Evolutionary conservation across 2,113 vertebrate genomes (phyloP).

Genomic region (Dryoscopus gambensis): DNA sequence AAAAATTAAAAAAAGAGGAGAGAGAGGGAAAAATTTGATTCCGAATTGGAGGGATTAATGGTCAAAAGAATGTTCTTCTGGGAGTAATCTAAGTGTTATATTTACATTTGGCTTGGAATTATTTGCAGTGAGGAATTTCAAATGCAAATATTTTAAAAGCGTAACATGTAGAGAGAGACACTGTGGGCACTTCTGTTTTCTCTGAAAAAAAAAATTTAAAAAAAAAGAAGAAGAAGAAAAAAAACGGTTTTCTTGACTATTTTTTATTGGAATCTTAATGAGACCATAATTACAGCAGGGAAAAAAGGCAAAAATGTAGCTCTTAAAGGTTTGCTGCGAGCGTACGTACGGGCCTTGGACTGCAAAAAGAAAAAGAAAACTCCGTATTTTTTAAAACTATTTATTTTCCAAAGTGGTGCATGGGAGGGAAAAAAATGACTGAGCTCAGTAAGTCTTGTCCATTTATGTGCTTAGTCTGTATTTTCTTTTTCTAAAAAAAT

Average conservation of each 20-base stretch:
- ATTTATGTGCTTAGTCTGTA: slow-evolving; percentile 14
- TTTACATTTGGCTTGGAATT: slow-evolving; percentile 81
- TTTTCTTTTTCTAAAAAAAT: slow-evolving; percentile 56
- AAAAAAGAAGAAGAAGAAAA: not conserved
- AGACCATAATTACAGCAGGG: slow-evolving; percentile 72
- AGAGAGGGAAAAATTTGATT: slow-evolving; percentile 60
- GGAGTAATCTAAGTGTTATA: slow-evolving; percentile 81
- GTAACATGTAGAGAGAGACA: slow-evolving; percentile 71
- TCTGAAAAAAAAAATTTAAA: not conserved
- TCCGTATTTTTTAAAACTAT: slow-evolving; percentile 23
- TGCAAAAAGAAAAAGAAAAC: not conserved
- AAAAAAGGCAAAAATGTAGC: slow-evolving; percentile 24
- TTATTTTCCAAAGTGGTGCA: slow-evolving; percentile 57
- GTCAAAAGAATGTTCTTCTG: slow-evolving; percentile 75
- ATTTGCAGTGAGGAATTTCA: slow-evolving; percentile 80
- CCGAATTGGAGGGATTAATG: slow-evolving; percentile 74
- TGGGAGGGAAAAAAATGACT: slow-evolving; percentile 38
- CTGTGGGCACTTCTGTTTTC: slow-evolving; percentile 77
- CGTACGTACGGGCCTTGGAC: not conserved
- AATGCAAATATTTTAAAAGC: slow-evolving; percentile 82
- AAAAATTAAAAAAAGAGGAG: not conserved
- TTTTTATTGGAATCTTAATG: slow-evolving; percentile 77
- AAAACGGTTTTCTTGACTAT: slow-evolving; percentile 58
- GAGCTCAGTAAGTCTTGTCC: slow-evolving; percentile 52
- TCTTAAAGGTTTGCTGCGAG: slow-evolving; percentile 62